A percentile compares a stretch with the other conserved stretches of the same genome.
Conservation (phyloP, 2,888 invertebrate species). For the Tortrix viridana region DNA sequence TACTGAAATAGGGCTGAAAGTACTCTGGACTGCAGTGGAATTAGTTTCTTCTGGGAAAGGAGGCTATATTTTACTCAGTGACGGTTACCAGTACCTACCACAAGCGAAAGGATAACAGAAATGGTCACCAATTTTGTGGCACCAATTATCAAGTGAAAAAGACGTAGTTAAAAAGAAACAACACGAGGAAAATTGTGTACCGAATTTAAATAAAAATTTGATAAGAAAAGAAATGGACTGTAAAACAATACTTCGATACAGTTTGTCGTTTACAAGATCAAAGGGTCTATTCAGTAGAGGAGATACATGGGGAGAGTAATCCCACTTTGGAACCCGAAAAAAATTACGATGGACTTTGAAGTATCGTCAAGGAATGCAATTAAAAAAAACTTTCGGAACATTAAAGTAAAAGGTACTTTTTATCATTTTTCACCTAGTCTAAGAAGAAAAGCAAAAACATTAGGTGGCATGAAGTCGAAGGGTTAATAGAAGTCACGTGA, state of each 20-base stretch:
- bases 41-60: slow-evolving; percentile 4
- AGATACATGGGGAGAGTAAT: slow-evolving; percentile 8
- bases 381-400: not conserved
- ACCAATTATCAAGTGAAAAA: slow-evolving; percentile 10
- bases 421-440: slow-evolving; percentile 10
- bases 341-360: slow-evolving; percentile 7
- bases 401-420: slow-evolving; percentile 2
- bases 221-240: not conserved
- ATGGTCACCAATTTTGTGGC: slow-evolving; percentile 2
- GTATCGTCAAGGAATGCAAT: slow-evolving; percentile 5
- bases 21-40: not conserved
- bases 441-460: slow-evolving; percentile 12
- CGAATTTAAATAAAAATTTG: not conserved
- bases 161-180: slow-evolving; percentile 1
- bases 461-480: slow-evolving; percentile 17
- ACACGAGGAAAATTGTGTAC: slow-evolving; percentile 4
- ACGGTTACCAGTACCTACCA: not conserved
- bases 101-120: slow-evolving; percentile 1
- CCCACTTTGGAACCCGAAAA: not conserved
- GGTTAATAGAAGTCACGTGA: slow-evolving; percentile 12
- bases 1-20: not conserved
- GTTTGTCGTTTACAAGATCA: slow-evolving; percentile 5
- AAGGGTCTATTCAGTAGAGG: slow-evolving; percentile 7
- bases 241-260: not conserved
- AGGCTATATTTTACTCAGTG: not conserved